Base-by-base conservation (phyloP, 1,140 invertebrate species). In the Caerostris darwini region DNA sequence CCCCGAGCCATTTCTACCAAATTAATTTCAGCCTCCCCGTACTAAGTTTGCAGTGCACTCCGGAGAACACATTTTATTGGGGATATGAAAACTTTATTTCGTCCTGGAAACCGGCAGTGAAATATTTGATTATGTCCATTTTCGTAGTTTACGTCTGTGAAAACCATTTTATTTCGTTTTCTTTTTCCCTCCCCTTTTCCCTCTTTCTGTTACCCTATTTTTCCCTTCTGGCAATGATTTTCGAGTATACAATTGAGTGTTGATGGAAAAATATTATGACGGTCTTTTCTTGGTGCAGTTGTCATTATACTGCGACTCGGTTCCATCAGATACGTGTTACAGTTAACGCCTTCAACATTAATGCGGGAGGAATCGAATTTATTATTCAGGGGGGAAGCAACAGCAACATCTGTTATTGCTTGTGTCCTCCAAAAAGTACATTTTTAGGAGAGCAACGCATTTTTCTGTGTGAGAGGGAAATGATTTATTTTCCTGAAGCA, bases 71-170 rank as follows among this genome's bases (percentile, higher is more conserved):
- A 50, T 77, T 77, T 77, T 77, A 77, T 77, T 77, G 69, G 19
- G 69, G 69, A 77, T 77, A 77, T 77, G 34, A 77, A 77, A 77
- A 77, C 8, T 77, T 77, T 77, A 77, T 77, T 77, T 77, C 34
- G 2, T 50, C 19, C 8, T 5, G 50, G 34, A 77, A 77, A 77
- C 34, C 8, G 69, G 19, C 19, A 77, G 7, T 5, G 69, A 53
- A 34, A 77, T 77, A 77, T 77, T 77, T 77, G 69, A 77, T 77
- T 77, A 77, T 77, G 8, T 77, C 19, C 69, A 77, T 77, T 77
- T 10, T 53, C 69, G 8, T 34, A 34, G 7, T 77, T 77, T 77
- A 77, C 19, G 19, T 77, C 69, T 34, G 7, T 50, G 69, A 34
- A 77, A 77, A 34, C 8, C 69, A 53, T 77, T 77, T 34, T 77